Base-by-base conservation (phyloP, 2,888 invertebrate species). In the Noctua janthina region DNA sequence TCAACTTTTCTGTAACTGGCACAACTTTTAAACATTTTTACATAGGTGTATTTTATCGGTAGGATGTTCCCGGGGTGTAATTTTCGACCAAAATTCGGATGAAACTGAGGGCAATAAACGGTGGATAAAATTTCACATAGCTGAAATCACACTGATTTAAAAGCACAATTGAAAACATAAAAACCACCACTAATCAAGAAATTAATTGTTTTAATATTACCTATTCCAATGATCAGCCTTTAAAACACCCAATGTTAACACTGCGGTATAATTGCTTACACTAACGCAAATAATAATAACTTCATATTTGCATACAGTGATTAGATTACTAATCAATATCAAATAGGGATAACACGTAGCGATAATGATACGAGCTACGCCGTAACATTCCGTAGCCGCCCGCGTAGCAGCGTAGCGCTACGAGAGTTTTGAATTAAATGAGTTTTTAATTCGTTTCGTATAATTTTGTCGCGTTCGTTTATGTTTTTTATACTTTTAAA, bases 291-390 rank as follows among this genome's bases (percentile, higher is more conserved):
- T 82, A 88, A 74, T 71, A 82, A 74, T 83, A 59, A 86, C 59
- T 62, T 54, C 49, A 56, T 83, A 83, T 89, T 88, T 88, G 87
- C 83, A 72, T 79, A 73, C 59, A 56, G 62, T 82, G 67, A 88
- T 90, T 90, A 82, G 54, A 86, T 79, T 72, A 79, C 76, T 71
- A 89, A 90, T 88, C 80, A 88, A 83, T 79, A 81, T 80, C 74
- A 83, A 86, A 81, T 71, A 70, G 43, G 66, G 70, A 76, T 76
- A 49, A 59, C 39, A 17, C 66, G 80, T 79, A 86, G 74, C 73
- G 73, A 68, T 68, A 23, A 69, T 13, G 68, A 80, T 90, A 81
- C 80, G 71, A 72, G 66, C 75, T 74, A 35, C 77, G 75, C 13
- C 75, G 81, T 89, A 88, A 79, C 79, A 73, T 10, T 49, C 62